phyloP scores from a whole-genome alignment of 2,113 vertebrate species.

The Calidris pygmaea region DNA sequence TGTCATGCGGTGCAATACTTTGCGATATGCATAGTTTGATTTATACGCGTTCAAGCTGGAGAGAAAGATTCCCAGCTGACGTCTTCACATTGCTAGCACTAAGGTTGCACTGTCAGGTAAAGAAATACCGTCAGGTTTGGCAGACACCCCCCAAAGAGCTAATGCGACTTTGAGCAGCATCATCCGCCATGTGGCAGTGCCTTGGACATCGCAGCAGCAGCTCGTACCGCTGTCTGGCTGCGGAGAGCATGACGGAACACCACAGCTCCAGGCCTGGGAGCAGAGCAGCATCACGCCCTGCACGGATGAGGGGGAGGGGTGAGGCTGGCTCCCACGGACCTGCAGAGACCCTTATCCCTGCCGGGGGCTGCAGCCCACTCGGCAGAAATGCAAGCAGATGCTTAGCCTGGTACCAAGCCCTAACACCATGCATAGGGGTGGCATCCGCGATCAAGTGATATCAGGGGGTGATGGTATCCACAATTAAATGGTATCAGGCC shows the following conservation, averaged over 20 bases:
- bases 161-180: fast-evolving
- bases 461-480: neutral
- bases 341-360: neutral
- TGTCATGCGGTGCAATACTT: neutral
- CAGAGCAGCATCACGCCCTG: neutral
- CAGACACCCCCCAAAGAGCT: neutral
- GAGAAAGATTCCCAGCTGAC: neutral
- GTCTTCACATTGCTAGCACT: neutral
- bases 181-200: neutral
- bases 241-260: fast-evolving
- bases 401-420: neutral
- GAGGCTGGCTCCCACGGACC: neutral
- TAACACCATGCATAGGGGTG: fast-evolving
- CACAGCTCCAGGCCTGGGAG: neutral
- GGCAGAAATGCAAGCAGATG: neutral
- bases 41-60: neutral
- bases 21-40: neutral
- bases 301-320: fast-evolving
- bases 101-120: neutral
- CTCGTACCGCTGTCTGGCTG: fast-evolving
- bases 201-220: fast-evolving
- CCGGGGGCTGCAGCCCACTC: neutral
- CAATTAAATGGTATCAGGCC: neutral
- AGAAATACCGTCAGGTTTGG: neutral
- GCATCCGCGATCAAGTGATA: neutral